Evolutionary conservation across 2,797 vertebrate genomes (phyloP), one percentile per base, ranked within the genome.

Genomic region (Channa striata): DNA sequence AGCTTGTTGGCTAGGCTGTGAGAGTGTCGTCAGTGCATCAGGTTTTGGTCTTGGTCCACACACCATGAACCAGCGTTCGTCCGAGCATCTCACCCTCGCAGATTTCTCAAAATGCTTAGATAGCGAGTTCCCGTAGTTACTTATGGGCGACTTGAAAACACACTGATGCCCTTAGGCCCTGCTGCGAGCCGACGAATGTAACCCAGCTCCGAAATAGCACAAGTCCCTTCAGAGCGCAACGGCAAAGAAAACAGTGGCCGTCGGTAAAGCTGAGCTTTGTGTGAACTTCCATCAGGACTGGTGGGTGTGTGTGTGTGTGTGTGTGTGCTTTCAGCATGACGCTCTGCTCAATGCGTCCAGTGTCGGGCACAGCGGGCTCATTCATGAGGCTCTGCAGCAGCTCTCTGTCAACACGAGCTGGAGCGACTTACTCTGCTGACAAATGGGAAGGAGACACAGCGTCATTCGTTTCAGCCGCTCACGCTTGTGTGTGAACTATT

Each of bases 291-390:
- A 56, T 63, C 39, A 61, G 19, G 30, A 39, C 20, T 6, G 6
- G 25, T 30, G 39, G 39, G 30, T 58, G 23, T 49, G 8, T 56
- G 57, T 49, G 17, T 65, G 39, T 3, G 30, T 12, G 12, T 62
- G 23, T 52, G 52, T 54, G 37, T 47, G 20, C 56, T 61, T 11
- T 49, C 58, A 30, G 25, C 25, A 36, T 52, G 30, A 59, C 48
- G 70, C 65, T 72, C 60, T 48, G 57, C 68, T 91, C 77, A 91
- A 85, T 89, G 85, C 49, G 5, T 59, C 79, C 83, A 88, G 84
- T 91, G 88, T 90, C 8, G 42, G 78, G 74, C 70, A 92, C 90
- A 93, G 86, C 60, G 20, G 62, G 68, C 77, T 82, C 87, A 89
- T 93, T 93, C 91, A 93, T 85, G 62, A 69, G 78, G 59, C 71